Base-by-base conservation (phyloP, 2,797 vertebrate genomes). In the Astyanax mexicanus region DNA sequence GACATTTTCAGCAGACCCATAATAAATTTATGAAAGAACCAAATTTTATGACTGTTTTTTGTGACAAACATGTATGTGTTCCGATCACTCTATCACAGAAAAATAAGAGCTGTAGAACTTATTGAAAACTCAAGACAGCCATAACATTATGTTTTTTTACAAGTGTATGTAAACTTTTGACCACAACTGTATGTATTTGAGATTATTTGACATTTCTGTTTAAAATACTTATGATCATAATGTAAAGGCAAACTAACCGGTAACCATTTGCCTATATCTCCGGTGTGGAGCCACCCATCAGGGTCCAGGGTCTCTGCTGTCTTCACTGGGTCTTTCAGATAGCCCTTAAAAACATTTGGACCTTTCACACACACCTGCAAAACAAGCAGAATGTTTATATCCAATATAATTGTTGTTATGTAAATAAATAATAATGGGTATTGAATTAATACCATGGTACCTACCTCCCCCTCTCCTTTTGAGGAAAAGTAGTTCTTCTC, bases 281-380 rank as follows among this genome's bases (percentile, higher is more conserved):
- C 98, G 0, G 97, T 99, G 89, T 99, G 97, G 72, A 99, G 96
- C 98, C 98, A 99, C 44, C 94, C 95, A 0, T 97, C 95, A 1
- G 89, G 29, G 78, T 99, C 97, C 88, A 99, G 88, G 0, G 97
- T 95, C 86, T 99, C 98, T 0, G 90, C 88, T 0, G 97, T 98
- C 88, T 90, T 95, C 81, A 94, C 95, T 0, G 93, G 92, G 76
- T 99, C 98, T 90, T 99, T 99, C 84, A 99, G 90, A 81, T 99
- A 99, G 81, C 98, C 98, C 86, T 96, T 98, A 81, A 99, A 99
- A 58, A 99, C 98, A 2, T 99, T 99, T 19, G 97, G 95, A 81
- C 98, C 97, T 88, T 97, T 98, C 80, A 99, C 97, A 84, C 97
- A 99, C 67, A 99, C 95, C 98, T 99, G 86, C 69, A 86, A 38